These are phyloP conservation scores for Xiphydria camelus DNA, from an alignment of 2,888 invertebrate species.

Conservation along the genomic window DNA sequence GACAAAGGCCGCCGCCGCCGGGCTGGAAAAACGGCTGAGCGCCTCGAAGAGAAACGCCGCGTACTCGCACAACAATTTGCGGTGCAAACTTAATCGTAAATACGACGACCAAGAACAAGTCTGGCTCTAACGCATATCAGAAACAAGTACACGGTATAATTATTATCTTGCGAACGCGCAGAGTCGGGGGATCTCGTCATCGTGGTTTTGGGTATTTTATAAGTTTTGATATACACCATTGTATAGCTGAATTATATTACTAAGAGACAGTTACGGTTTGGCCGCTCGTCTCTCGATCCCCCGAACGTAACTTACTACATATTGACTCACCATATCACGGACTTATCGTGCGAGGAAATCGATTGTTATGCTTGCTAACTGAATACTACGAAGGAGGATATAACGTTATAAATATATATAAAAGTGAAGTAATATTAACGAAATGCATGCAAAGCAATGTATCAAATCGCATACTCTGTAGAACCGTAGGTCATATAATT, in stretches of 20 bases:
- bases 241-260: slow-evolving; percentile 44
- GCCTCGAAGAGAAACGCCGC: no score
- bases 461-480: slow-evolving; percentile 54
- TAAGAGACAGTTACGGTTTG: slow-evolving; percentile 44
- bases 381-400: slow-evolving; percentile 31
- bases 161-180: slow-evolving; percentile 28
- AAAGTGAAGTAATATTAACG: slow-evolving; percentile 39
- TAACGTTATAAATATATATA: slow-evolving; percentile 32
- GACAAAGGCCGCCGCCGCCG: slow-evolving; percentile 49
- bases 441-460: slow-evolving; percentile 54
- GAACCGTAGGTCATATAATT: slow-evolving; percentile 38
- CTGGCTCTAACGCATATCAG: slow-evolving; percentile 57
- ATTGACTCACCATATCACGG: slow-evolving; percentile 54
- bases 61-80: slow-evolving; percentile 1
- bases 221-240: slow-evolving; percentile 54
- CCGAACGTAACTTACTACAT: slow-evolving; percentile 46
- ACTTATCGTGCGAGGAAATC: slow-evolving; percentile 39
- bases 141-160: slow-evolving; percentile 36
- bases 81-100: slow-evolving; percentile 26
- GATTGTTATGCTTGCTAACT: slow-evolving; percentile 54
- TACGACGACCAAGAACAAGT: slow-evolving; percentile 51
- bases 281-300: slow-evolving; percentile 41
- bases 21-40: slow-evolving; percentile 48
- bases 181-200: slow-evolving; percentile 40
- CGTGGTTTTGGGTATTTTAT: slow-evolving; percentile 56